These are phyloP conservation scores for Lutjanus argentimaculatus DNA, from an alignment of 2,797 vertebrate genomes.

Conservation along the genomic window DNA sequence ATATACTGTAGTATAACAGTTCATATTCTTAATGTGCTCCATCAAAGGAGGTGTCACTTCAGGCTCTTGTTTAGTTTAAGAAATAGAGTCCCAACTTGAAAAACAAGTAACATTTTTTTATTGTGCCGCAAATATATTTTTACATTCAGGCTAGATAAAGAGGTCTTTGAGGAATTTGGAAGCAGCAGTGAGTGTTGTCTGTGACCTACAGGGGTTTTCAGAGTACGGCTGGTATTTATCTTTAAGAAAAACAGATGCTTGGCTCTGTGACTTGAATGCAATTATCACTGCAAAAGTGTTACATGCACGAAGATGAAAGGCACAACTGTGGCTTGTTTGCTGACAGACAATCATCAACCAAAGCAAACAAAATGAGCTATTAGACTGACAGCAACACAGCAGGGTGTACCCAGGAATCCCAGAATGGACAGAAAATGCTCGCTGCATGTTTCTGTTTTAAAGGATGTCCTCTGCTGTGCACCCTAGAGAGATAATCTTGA, in stretches of 20 bases:
- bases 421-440: conserved; percentile 18
- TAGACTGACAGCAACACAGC: neutral
- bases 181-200: conserved; percentile 22
- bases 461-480: conserved; percentile 42
- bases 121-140: conserved; percentile 13
- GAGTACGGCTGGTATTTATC: conserved; percentile 24
- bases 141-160: conserved; percentile 21
- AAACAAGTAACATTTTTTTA: conserved; percentile 6
- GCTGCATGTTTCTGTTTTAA: conserved; percentile 33
- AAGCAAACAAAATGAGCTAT: conserved; percentile 7
- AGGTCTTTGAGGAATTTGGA: conserved; percentile 7
- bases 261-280: conserved; percentile 34
- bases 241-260: conserved; percentile 30
- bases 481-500: conserved; percentile 54
- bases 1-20: neutral
- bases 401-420: conserved; percentile 9
- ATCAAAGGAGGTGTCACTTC: neutral
- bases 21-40: neutral
- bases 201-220: conserved; percentile 25
- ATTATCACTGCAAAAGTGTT: conserved; percentile 4
- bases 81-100: neutral
- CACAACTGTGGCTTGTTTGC: conserved; percentile 5
- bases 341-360: neutral
- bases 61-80: conserved; percentile 28
- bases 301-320: conserved; percentile 10